Conservation (phyloP, 2,888 invertebrate genomes). For the Macrosoma leucophasiata region DNA sequence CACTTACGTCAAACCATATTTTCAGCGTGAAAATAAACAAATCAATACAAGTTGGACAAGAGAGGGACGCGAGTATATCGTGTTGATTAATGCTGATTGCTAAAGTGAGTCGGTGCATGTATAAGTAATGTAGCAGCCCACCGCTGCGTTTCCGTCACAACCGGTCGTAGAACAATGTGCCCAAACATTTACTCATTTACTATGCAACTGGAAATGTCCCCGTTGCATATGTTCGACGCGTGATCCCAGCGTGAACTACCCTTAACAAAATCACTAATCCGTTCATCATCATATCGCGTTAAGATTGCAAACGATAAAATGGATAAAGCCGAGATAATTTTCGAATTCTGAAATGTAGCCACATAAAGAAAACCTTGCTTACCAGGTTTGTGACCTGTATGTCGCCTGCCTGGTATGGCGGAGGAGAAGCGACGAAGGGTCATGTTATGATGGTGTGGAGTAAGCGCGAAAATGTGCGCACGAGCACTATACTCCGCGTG, state of each 20-base stretch:
- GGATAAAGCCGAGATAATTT: conserved; percentile 23
- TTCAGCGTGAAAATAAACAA: conserved; percentile 61
- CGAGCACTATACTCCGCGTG: conserved; percentile 39
- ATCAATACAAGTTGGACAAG: conserved; percentile 50
- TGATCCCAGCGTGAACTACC: conserved; percentile 29
- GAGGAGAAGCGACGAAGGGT: conserved; percentile 7
- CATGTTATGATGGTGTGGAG: conserved; percentile 16
- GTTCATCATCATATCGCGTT: conserved; percentile 37
- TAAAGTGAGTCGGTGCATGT: conserved; percentile 70
- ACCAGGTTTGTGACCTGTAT: conserved; percentile 4
- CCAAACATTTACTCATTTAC: conserved; percentile 61
- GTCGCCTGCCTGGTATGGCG: conserved; percentile 3
- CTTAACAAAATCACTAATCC: conserved; percentile 31
- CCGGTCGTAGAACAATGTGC: conserved; percentile 70
- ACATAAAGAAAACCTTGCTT: conserved; percentile 4
- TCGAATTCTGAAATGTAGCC: conserved; percentile 7
- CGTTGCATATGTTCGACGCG: conserved; percentile 7
- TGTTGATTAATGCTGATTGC: conserved; percentile 74
- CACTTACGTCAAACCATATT: conserved; percentile 46
- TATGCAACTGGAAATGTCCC: conserved; percentile 33
- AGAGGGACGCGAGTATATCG: conserved; percentile 60
- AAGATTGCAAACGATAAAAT: conserved; percentile 35
- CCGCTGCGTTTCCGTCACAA: conserved; percentile 63
- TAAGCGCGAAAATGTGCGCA: conserved; percentile 30
- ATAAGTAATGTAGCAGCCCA: conserved; percentile 68